These are phyloP conservation scores for Pituophis catenifer DNA, from an alignment of 2,113 vertebrate species.

Conservation along the genomic window DNA sequence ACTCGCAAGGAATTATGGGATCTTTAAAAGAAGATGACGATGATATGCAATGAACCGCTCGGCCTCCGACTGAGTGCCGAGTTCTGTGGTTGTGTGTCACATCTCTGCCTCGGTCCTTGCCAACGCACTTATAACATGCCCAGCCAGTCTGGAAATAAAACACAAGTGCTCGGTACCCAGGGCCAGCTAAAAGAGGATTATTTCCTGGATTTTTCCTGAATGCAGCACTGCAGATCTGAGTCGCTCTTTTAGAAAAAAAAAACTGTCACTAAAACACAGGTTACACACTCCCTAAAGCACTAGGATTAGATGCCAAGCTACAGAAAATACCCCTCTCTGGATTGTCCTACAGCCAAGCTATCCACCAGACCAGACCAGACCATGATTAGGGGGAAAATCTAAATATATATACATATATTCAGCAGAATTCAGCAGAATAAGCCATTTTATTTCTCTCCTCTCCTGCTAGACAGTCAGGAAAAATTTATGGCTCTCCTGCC, in stretches of 20 bases:
- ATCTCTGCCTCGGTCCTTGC: neutral
- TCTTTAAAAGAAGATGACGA: too few relatives aligned
- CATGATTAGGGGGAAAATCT: neutral
- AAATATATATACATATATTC: too few relatives aligned
- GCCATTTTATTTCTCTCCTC: neutral
- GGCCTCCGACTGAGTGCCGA: neutral
- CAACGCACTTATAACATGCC: neutral
- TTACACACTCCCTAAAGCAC: slow-evolving; percentile 3
- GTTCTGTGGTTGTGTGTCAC: too few relatives aligned
- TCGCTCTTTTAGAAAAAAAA: neutral
- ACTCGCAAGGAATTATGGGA: too few relatives aligned
- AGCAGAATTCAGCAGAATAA: neutral
- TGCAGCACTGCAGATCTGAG: slow-evolving; percentile 52
- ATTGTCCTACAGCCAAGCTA: neutral
- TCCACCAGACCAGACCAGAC: neutral
- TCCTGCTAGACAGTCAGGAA: neutral
- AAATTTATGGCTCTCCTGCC: neutral
- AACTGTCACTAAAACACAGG: neutral
- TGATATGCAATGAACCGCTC: neutral
- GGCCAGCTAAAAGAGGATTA: neutral
- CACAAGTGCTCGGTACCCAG: neutral
- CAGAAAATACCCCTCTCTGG: neutral
- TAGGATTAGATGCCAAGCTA: neutral
- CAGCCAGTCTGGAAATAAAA: neutral
- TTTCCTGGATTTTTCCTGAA: neutral